Evolutionary conservation across 2,113 vertebrate genomes (phyloP), one percentile per base, ranked within the genome.

Genomic region (Camelus bactrianus): DNA sequence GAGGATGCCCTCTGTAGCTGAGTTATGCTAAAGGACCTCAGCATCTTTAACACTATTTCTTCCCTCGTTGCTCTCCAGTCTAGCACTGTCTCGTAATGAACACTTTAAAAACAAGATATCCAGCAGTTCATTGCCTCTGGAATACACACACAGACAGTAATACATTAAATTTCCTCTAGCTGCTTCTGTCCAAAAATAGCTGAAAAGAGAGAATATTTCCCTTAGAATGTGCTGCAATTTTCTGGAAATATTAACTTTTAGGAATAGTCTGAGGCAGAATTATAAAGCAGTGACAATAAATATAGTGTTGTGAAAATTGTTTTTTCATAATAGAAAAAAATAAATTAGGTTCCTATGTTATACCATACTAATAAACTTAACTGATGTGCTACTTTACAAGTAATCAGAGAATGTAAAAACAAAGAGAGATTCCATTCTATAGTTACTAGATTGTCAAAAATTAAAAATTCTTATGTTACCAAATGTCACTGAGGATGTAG

Each of bases 51-150:
- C 3, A 7, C 32, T 26, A 56, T 89, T 70, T 76, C 32, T 69
- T 73, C 3, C 4, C 15, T 10, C 10, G 80, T 77, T 64, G 14
- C 8, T 85, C 35, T 89, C 58, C 9, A 46, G 30, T 75, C 50
- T 1, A 77, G 20, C 4, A 56, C 8, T 62, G 13, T 56, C 13
- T 72, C 12, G 54, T 46, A 35, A 26, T 32, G 30, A 64, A 30
- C 64, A 89, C 62, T 81, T 89, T 76, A n/a, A 83, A 83, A 67
- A 52, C 24, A 93, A 58, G 9, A 62, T 81, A 76, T 96, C 28
- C 22, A 87, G n/a, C 12, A 84, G 48, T 88, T 88, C 38, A 82
- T 1, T 56, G 9, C 9, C 14, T 42, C 69, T 95, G 67, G 48
- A 87, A 84, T 64, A 46, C 12, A 85, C 13, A 75, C 48, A 93